Evolutionary conservation across 2,113 vertebrate species (phyloP), one percentile per base, ranked within the genome.

Genomic region (Thinocorus orbignyianus): DNA sequence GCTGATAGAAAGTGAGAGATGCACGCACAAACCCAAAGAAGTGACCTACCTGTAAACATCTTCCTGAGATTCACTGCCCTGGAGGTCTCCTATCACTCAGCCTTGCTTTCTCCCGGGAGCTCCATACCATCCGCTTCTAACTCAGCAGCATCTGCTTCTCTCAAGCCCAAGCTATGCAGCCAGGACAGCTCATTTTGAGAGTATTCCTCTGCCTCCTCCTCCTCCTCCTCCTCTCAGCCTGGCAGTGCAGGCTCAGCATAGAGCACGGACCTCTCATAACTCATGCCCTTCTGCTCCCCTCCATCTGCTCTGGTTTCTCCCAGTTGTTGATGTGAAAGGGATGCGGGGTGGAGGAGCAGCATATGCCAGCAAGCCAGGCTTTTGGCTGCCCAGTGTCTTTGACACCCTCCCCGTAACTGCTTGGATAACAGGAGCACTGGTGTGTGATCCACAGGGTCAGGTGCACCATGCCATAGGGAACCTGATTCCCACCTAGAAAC

Each of bases 11-110:
- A 61, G 0, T 6, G 8, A 6, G 10, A 26, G 10, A 11, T 25
- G 19, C 22, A 41, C 0, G 0, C 48, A 54, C 17, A 52, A 48
- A 30, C 6, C 52, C 51, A 42, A 25, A 26, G 0, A 1, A 61
- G 26, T 4, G 46, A 68, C 13, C 41, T 60, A 61, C 14, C 44
- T 64, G 55, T 55, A 41, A 13, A 66, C 5, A 25, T 3, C 70
- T 58, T 55, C 18, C 51, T n/a, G 72, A 25, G 37, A 10, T 54
- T 35, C 71, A 3, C 3, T 66, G 87, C 62, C 64, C 4, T 42
- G 72, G 41, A 44, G n/a, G 5, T 70, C 42, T 84, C 55, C 52
- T 39, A 14, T 5, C 17, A 17, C 57, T 23, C 65, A 81, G 26
- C 8, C 46, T 26, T 31, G 37, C 39, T 49, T 5, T 52, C 64